phyloP scores from a whole-genome alignment of 2,888 invertebrate genomes.

The Amphipyra berbera region DNA sequence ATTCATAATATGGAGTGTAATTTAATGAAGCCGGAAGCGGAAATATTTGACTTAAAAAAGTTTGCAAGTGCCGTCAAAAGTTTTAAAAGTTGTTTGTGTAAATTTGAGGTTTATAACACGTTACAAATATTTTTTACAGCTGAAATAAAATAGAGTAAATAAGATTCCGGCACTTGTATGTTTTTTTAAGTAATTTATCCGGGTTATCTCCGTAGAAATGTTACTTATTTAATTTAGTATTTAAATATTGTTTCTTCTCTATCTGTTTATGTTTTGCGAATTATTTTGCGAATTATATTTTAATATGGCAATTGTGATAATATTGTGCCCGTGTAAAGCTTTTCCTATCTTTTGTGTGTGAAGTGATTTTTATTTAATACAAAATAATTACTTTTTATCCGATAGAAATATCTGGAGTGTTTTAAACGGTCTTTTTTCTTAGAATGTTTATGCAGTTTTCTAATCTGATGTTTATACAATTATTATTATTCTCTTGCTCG shows the following conservation, averaged over 20 bases:
- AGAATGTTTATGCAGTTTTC: too few relatives aligned
- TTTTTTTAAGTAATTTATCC: background rate
- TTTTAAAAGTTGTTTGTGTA: background rate
- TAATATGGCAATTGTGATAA: constrained; percentile 29
- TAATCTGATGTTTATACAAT: too few relatives aligned
- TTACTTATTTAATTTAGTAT: too few relatives aligned
- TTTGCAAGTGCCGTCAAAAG: constrained; percentile 2
- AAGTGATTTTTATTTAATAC: background rate
- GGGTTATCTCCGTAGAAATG: background rate
- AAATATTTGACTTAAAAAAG: too few relatives aligned
- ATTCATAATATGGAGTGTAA: background rate
- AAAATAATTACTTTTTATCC: too few relatives aligned
- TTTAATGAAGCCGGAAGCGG: background rate
- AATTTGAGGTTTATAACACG: too few relatives aligned
- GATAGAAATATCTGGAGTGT: too few relatives aligned
- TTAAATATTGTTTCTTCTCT: background rate
- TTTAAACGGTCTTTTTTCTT: too few relatives aligned
- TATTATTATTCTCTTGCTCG: too few relatives aligned
- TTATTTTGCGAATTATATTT: constrained; percentile 32
- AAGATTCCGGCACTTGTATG: background rate
- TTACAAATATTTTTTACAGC: background rate
- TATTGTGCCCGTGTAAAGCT: too few relatives aligned
- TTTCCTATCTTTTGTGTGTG: too few relatives aligned
- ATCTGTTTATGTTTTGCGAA: constrained; percentile 29
- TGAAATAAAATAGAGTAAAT: background rate